Base-by-base conservation (phyloP, 2,797 vertebrate species). In the Chanos chanos region DNA sequence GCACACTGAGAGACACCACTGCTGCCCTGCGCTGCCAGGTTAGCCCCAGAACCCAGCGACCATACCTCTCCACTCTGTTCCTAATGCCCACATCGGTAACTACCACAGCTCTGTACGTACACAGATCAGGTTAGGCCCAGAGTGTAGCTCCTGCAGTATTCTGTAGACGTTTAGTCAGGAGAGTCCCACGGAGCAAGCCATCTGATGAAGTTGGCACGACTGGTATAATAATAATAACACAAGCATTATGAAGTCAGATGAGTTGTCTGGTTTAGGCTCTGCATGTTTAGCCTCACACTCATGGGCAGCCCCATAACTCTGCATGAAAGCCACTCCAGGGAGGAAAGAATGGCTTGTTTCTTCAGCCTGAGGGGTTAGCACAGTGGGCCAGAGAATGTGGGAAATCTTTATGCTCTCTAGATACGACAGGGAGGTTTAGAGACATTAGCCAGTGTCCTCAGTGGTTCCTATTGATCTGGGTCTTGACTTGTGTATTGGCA, bases 1-100 rank as follows among this genome's bases (percentile, higher is more conserved):
- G 66, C 51, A 76, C 76, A 3, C 81, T 90, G 33, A 76, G 81
- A 31, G 83, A 84, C 31, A 83, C 71, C 27, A 48, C 79, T 6
- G 72, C 77, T 7, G 51, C 66, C 47, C 78, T 79, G 36, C 57
- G 37, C 19, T 30, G 9, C 16, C 71, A 71, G 70, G 75, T 77
- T 48, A 59, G 37, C 44, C 12, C 0, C 5, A 44, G n/a, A n/a
- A n/a, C n/a, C 21, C 7, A 10, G 50, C 10, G 34, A 33, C 19
- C 8, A 8, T 12, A 18, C 8, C 25, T n/a, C 41, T 30, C 36
- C n/a, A 30, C 8, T n/a, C 5, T 18, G 22, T 40, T 12, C 4
- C 16, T 7, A 10, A 7, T 28, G 33, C 40, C 16, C 43, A 9
- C 9, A 18, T n/a, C n/a, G n/a, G n/a, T n/a, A n/a, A n/a, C n/a